Evolutionary conservation across 2,797 vertebrate species (phyloP).

Genomic region (Manis pentadactyla): DNA sequence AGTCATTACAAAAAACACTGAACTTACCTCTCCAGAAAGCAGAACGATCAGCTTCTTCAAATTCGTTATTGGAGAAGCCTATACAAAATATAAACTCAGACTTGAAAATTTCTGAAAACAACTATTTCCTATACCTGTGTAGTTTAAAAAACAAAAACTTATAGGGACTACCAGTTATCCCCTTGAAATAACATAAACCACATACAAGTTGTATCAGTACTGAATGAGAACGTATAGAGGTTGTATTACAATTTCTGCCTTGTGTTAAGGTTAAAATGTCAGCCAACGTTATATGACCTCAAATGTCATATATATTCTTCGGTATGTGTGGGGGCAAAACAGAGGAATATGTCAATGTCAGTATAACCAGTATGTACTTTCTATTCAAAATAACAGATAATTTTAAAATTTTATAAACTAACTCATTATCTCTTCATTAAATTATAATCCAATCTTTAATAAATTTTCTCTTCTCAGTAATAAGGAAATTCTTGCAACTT

Average conservation of each 20-base stretch:
- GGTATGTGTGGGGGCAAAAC: not conserved
- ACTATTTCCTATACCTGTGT: not conserved
- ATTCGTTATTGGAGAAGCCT: constrained; percentile 75
- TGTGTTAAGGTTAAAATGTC: not conserved
- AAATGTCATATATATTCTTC: not conserved
- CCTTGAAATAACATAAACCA: not conserved
- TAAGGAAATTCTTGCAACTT: not conserved
- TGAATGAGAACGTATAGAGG: not conserved
- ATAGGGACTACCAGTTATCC: not conserved
- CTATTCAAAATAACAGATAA: not conserved
- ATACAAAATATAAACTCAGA: constrained; percentile 47
- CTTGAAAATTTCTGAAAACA: constrained; percentile 22
- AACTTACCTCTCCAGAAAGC: constrained; percentile 81
- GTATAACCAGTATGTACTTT: not conserved
- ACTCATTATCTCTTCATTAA: constrained; percentile 18
- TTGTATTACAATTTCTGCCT: not conserved
- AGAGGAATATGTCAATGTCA: not conserved
- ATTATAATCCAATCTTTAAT: not conserved
- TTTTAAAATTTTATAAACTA: constrained; percentile 5
- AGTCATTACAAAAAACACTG: not conserved
- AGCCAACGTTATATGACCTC: not conserved
- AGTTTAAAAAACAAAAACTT: not conserved
- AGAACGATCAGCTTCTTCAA: constrained; percentile 77
- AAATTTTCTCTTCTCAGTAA: no score
- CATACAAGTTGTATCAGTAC: not conserved